phyloP scores from a whole-genome alignment of 2,797 vertebrate genomes.

The Esox lucius region DNA sequence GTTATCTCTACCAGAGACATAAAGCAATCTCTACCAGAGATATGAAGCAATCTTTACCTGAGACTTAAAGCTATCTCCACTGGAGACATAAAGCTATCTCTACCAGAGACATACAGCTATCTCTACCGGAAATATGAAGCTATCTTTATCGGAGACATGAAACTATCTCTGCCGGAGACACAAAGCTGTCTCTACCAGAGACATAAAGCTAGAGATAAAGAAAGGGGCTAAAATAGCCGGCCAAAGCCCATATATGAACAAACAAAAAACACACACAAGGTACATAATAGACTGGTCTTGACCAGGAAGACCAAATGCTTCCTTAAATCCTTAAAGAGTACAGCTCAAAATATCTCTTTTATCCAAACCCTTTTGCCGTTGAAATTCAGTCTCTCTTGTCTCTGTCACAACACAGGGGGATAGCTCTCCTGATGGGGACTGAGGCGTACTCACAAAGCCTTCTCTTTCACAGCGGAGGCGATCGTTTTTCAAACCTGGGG shows the following conservation, averaged over 20 bases:
- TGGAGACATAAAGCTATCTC: background rate
- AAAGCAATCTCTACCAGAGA: too few relatives aligned
- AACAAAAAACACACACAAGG: constrained; percentile 49
- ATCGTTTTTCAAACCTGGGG: constrained; percentile 69
- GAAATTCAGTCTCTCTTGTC: constrained; percentile 59
- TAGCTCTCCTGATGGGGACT: constrained; percentile 59
- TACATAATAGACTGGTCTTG: constrained; percentile 34
- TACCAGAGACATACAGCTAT: constrained; percentile 44
- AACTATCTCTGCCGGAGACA: constrained; percentile 37
- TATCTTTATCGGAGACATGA: constrained; percentile 38
- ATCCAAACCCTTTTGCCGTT: constrained; percentile 50
- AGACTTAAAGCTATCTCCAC: too few relatives aligned
- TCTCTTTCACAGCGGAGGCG: constrained; percentile 52
- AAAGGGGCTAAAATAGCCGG: constrained; percentile 44
- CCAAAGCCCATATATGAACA: constrained; percentile 52
- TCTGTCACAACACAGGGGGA: constrained; percentile 68
- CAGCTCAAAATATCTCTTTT: constrained; percentile 59
- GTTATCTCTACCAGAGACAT: constrained; percentile 39
- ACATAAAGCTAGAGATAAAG: constrained; percentile 47
- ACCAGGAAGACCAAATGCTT: constrained; percentile 55
- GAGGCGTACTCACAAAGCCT: constrained; percentile 59
- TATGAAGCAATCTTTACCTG: too few relatives aligned
- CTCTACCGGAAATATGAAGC: constrained; percentile 31
- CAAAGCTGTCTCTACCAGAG: constrained; percentile 28
- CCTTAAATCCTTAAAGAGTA: constrained; percentile 52